These are phyloP conservation scores for Merops nubicus DNA, from an alignment of 2,113 vertebrate genomes.

Conservation along the genomic window DNA sequence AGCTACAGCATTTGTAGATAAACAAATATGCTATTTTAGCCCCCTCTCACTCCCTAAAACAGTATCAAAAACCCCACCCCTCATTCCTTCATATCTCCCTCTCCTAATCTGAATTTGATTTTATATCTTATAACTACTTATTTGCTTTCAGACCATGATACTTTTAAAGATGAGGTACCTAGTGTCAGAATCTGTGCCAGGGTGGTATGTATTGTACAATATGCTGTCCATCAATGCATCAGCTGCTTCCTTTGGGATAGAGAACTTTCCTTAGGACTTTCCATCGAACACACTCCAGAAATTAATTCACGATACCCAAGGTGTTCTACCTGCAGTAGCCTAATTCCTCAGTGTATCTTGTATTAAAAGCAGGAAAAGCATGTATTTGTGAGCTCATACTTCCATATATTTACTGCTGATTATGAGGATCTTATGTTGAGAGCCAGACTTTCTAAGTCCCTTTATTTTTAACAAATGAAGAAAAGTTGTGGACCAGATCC, in stretches of 20 bases:
- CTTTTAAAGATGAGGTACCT: not conserved
- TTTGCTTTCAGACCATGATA: not conserved
- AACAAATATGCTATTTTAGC: not conserved
- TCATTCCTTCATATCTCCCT: not conserved
- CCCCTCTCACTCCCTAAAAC: not conserved
- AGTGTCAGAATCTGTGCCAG: not conserved
- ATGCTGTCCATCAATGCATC: accelerated
- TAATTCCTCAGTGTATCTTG: not conserved
- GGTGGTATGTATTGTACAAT: accelerated
- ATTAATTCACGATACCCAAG: not conserved
- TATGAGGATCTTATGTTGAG: not conserved
- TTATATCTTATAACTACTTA: not conserved
- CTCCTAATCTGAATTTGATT: not conserved
- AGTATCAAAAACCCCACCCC: not conserved
- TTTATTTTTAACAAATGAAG: not conserved
- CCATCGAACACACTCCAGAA: not conserved
- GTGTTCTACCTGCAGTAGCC: not conserved
- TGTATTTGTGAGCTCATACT: not conserved
- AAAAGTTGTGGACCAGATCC: not conserved
- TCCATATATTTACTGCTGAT: not conserved
- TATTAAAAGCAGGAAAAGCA: not conserved
- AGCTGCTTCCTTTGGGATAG: not conserved
- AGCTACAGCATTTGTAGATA: not conserved
- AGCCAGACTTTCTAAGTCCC: not conserved
- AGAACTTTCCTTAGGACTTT: not conserved